phyloP scores from a whole-genome alignment of 2,113 vertebrate species.

The Aix galericulata region DNA sequence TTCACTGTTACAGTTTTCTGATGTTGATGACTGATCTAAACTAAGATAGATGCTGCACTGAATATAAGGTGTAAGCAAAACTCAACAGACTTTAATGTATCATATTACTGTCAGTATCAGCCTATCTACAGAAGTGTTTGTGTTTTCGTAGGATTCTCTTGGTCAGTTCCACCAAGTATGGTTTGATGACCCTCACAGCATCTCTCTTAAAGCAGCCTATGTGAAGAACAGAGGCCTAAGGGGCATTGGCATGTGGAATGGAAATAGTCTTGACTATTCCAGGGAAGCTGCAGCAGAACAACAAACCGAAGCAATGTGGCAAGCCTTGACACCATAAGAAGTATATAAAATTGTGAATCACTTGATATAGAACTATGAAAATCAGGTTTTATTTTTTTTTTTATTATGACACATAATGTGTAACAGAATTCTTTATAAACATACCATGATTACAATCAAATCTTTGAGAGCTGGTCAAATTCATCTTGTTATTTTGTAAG shows the following conservation, averaged over 20 bases:
- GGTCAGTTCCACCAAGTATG: slow-evolving; percentile 91
- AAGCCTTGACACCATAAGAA: slow-evolving; percentile 78
- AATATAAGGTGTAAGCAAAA: not conserved
- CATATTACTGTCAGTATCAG: not conserved
- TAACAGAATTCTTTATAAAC: not conserved
- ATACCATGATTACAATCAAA: not conserved
- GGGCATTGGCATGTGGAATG: slow-evolving; percentile 97
- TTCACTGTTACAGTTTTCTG: not conserved
- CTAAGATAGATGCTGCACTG: not conserved
- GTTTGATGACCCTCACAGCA: slow-evolving; percentile 91
- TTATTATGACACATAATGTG: not conserved
- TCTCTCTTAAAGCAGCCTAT: slow-evolving; percentile 85
- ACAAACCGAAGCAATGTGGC: slow-evolving; percentile 91
- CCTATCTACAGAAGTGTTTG: not conserved
- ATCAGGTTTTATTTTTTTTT: not conserved
- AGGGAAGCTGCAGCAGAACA: slow-evolving; percentile 73
- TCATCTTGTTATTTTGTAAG: not conserved
- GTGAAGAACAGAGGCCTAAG: slow-evolving; percentile 78
- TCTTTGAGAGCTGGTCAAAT: not conserved
- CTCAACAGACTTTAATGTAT: not conserved
- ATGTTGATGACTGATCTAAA: not conserved
- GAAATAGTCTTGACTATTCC: slow-evolving; percentile 88
- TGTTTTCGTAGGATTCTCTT: slow-evolving; percentile 75
- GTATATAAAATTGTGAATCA: not conserved
- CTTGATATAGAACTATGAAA: not conserved